phyloP scores from a whole-genome alignment of 2,113 vertebrate species.

The Protobothrops flavoviridis region DNA sequence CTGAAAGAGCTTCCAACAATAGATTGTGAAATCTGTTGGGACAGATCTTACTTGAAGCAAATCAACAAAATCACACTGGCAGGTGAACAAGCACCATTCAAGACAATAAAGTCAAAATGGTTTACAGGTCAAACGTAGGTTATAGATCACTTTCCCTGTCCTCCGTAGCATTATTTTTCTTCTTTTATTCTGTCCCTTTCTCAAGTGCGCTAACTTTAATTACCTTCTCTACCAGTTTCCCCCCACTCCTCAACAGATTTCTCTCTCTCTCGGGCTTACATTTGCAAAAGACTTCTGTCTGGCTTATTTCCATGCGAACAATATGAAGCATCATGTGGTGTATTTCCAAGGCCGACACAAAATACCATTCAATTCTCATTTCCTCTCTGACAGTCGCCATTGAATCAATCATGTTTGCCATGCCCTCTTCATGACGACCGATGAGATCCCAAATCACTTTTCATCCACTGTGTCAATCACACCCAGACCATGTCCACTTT shows the following conservation, averaged over 20 bases:
- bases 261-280: constrained; percentile 57
- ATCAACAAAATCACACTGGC: background rate
- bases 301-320: constrained; percentile 95
- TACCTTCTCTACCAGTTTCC: constrained; percentile 53
- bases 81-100: background rate
- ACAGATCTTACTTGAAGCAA: background rate
- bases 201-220: background rate
- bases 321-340: constrained; percentile 82
- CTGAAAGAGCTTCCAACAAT: background rate
- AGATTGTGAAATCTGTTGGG: background rate
- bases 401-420: constrained; percentile 87
- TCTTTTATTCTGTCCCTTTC: background rate
- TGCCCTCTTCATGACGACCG: constrained; percentile 79
- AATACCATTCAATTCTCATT: constrained; percentile 88
- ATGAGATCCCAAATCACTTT: constrained; percentile 80
- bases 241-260: constrained; percentile 31
- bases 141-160: background rate
- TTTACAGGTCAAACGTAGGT: background rate
- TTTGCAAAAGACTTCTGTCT: constrained; percentile 74
- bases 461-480: constrained; percentile 80
- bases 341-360: constrained; percentile 78
- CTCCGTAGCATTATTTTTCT: background rate
- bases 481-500: constrained; percentile 82
- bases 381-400: constrained; percentile 83
- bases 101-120: background rate